Evolutionary conservation across 2,797 vertebrate species (phyloP), one percentile per base, ranked within the genome.

Genomic region (Aeoliscus strigatus): DNA sequence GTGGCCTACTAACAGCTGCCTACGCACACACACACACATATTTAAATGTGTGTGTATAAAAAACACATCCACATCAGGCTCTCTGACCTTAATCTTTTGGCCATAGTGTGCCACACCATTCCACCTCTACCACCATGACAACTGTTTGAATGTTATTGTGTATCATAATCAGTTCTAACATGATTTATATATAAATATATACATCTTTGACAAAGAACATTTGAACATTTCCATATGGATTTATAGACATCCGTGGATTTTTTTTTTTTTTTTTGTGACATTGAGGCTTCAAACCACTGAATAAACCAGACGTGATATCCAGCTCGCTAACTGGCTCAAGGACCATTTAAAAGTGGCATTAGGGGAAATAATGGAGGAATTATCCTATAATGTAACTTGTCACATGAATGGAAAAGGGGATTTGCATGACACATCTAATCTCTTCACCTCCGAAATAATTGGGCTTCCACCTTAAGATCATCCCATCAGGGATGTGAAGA

Each of bases 391-490:
- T 59, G 39, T 60, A 38, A 16, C 59, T 55, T 53, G 62, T 73
- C 60, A 68, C 46, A 39, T 31, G 51, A 54, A 60, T 33, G 32
- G 37, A n/a, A 49, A 57, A 54, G 23, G 26, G 33, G 63, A 55
- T 82, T 72, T 75, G 55, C 44, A 57, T 69, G 54, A 54, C 54
- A 64, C 21, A 13, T 65, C 9, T 63, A 77, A 79, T 79, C 66
- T 44, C 51, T 59, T 75, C 42, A 40, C 49, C 44, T 50, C 33
- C 34, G 39, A 59, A 70, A 66, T 82, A 77, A 77, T 75, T 70
- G 55, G 52, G 60, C 57, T 71, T 70, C 52, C 38, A 60, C 47
- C 35, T 57, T 50, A 27, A 63, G 46, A 73, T 83, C 61, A 52
- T 77, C 61, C 43, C 40, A 54, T 74, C 54, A 64, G 12, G 56